Evolutionary conservation across 2,888 invertebrate genomes (phyloP), one percentile per base, ranked within the genome.

Genomic region (Pyrgus malvae): DNA sequence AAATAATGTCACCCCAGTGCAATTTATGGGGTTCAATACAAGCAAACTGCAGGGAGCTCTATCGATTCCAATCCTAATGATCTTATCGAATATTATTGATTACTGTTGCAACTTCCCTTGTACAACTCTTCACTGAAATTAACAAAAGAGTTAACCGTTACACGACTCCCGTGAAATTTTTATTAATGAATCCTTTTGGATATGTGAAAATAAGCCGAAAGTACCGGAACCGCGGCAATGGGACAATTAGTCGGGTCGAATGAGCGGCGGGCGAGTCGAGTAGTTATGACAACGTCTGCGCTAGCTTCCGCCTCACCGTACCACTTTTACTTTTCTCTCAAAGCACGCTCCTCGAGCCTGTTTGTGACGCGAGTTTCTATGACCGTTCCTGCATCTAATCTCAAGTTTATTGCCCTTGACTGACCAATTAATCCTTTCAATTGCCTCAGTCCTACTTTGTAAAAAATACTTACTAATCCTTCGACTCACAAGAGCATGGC

Each of bases 261-360:
- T 29, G 48, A 45, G 27, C 44, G 31, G 53, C 31, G 45, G 29
- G 45, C 45, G 53, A 44, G 53, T 38, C 45, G 53, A 44, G 53
- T 38, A 9, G 51, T 37, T 27, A 33, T 51, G 27, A 29, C 35
- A 19, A 11, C 23, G 41, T 44, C 63, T 70, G 70, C 69, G 67
- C 64, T 72, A 70, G 73, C 77, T 74, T 77, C 74, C 69, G 70
- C 63, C 70, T 72, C 67, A 67, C 27, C 11, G 54, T 51, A 70
- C 73, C 75, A 86, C 88, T 88, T 88, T 88, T 88, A 89, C 88
- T 88, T 88, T 88, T 81, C 81, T 81, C 79, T 74, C 66, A 67
- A 65, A 58, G 72, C 72, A 67, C 65, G 70, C 69, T 65, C 64
- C 31, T 17, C 5, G 14, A 27, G 8, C 45, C 23, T 31, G 29